These are phyloP conservation scores for Dryobates pubescens DNA, from an alignment of 2,797 vertebrate genomes.

Conservation along the genomic window DNA sequence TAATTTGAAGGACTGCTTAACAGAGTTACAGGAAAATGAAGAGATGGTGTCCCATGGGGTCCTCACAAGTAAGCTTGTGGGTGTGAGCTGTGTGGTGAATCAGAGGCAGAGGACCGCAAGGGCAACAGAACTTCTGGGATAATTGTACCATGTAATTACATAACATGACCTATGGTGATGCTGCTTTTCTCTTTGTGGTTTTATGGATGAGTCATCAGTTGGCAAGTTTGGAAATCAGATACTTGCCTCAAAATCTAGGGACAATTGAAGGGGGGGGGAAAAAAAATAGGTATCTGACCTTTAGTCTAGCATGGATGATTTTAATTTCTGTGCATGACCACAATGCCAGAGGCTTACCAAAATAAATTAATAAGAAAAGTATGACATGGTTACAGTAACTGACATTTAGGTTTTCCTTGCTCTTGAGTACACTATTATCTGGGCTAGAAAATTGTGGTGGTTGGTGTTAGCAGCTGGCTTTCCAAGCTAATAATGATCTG, in stretches of 20 bases:
- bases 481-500: not conserved
- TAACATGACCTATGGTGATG: not conserved
- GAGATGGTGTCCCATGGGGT: not conserved
- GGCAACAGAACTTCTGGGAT: not conserved
- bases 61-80: not conserved
- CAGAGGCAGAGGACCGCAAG: not conserved
- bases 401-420: not conserved
- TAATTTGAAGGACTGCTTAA: not conserved
- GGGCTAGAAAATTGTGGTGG: not conserved
- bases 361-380: not conserved
- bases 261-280: not conserved
- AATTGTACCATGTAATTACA: not conserved
- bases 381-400: not conserved
- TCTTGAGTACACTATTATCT: not conserved
- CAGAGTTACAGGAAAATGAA: not conserved
- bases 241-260: not conserved
- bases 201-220: not conserved
- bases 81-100: not conserved
- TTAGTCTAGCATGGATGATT: not conserved
- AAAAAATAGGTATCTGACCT: rapidly evolving
- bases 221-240: not conserved
- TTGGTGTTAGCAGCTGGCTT: not conserved
- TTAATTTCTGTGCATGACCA: not conserved
- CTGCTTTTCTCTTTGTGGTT: constrained; percentile 1
- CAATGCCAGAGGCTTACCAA: not conserved